Evolutionary conservation across 2,113 vertebrate species (phyloP), one percentile per base, ranked within the genome.

Genomic region (Lutjanus erythropterus): DNA sequence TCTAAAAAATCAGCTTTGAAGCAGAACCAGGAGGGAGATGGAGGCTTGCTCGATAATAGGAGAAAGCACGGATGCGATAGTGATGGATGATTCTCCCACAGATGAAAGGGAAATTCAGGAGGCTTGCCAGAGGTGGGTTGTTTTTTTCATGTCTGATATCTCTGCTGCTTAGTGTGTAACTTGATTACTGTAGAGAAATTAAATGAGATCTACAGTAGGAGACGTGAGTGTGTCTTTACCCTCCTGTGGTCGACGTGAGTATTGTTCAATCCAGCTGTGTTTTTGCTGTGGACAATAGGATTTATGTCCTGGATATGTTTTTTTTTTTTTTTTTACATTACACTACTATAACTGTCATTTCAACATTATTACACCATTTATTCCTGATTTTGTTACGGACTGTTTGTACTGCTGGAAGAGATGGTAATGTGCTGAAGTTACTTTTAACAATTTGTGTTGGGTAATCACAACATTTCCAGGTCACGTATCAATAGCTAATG

Each of bases 51-150:
- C 93, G 21, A 83, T 75, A 8, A 86, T 42, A 70, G 91, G 90
- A 71, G 92, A 94, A 47, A 92, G 92, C 89, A 89, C 91, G 71
- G 93, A 94, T 42, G 92, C 85, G 81, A 93, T 91, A 68, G 81
- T 90, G 89, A 90, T 90, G 91, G 94, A 94, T 71, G 93, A 94
- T 42, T 88, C 88, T 76, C 81, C 85, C 19, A 37, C 80, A 74
- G 88, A 89, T 75, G 92, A 93, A 33, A 84, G 70, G 88, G 89
- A 81, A 31, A 84, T 85, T 60, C 91, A 71, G 55, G 86, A 90
- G 69, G 81, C 85, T 72, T 75, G 78, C 76, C 92, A 86, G 60
- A 95, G 95, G 95, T 96, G 70, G 74, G 91, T 79, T 75, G 23
- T 53, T 68, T 64, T n/a, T 25, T n/a, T 29, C 23, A 58, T 81